These are phyloP conservation scores for Neodon shergylaensis DNA, from an alignment of 2,113 vertebrate species.

Conservation along the genomic window DNA sequence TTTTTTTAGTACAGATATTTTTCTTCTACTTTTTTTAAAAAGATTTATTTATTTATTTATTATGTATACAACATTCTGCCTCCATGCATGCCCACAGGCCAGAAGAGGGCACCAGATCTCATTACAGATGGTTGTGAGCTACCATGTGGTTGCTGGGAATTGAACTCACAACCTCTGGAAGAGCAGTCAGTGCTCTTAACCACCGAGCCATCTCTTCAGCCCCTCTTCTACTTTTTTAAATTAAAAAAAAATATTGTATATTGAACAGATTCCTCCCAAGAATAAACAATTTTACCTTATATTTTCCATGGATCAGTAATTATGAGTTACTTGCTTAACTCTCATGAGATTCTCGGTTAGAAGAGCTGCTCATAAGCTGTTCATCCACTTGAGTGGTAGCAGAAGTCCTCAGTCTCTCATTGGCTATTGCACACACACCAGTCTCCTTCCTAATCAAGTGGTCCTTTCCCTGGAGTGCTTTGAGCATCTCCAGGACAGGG, in stretches of 20 bases:
- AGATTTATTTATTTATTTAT: too few relatives aligned
- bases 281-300: not conserved
- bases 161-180: too few relatives aligned
- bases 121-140: too few relatives aligned
- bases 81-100: too few relatives aligned
- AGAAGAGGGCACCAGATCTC: too few relatives aligned
- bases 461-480: not conserved
- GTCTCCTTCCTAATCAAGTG: not conserved
- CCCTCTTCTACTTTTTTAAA: not conserved
- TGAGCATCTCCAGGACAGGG: not conserved
- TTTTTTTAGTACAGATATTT: not conserved
- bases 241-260: not conserved
- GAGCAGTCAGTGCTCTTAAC: too few relatives aligned
- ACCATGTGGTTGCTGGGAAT: too few relatives aligned
- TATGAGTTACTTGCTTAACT: not conserved
- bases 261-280: not conserved
- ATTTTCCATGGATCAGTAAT: not conserved
- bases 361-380: not conserved
- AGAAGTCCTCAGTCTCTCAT: not conserved
- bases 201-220: too few relatives aligned
- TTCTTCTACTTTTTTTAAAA: not conserved
- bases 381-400: not conserved
- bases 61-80: too few relatives aligned
- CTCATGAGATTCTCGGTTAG: not conserved
- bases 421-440: not conserved